Conservation (phyloP, 2,888 invertebrate genomes). For the Drosophila merina region DNA sequence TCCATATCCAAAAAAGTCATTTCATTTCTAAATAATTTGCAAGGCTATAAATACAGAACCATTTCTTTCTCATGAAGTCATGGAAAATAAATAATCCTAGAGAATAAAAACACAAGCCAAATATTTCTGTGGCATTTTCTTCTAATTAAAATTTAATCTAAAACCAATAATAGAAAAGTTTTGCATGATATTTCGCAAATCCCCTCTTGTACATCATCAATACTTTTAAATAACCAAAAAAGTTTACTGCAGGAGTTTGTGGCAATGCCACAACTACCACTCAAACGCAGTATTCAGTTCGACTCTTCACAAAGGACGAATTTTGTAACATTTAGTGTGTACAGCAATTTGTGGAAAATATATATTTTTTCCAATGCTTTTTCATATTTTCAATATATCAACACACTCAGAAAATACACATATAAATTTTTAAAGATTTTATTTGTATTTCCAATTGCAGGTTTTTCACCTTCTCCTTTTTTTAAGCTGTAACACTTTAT, state of each 20-base stretch:
- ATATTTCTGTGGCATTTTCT: neutral
- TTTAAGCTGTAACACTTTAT: slow-evolving; percentile 18
- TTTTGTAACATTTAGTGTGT: slow-evolving; percentile 1
- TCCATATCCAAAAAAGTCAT: neutral
- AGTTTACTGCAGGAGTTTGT: slow-evolving; percentile 1
- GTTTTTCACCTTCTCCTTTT: slow-evolving; percentile 11
- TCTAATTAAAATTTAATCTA: neutral
- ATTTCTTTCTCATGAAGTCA: neutral
- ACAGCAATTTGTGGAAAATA: slow-evolving; percentile 26
- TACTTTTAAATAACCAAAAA: neutral
- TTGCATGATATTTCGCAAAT: neutral
- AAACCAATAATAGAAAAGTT: neutral
- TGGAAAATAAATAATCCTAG: neutral
- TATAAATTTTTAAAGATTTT: slow-evolving; percentile 24
- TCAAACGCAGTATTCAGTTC: neutral
- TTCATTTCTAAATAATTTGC: neutral
- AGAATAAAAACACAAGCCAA: neutral
- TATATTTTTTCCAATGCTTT: slow-evolving; percentile 31
- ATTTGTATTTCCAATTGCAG: slow-evolving; percentile 11
- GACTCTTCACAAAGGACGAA: neutral
- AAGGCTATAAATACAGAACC: neutral
- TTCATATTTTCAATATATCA: slow-evolving; percentile 5
- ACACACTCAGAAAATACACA: neutral
- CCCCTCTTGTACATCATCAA: neutral
- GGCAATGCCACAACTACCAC: slow-evolving; percentile 6